Base-by-base conservation (phyloP, 2,888 invertebrate genomes). In the Standfussiana lucernea region DNA sequence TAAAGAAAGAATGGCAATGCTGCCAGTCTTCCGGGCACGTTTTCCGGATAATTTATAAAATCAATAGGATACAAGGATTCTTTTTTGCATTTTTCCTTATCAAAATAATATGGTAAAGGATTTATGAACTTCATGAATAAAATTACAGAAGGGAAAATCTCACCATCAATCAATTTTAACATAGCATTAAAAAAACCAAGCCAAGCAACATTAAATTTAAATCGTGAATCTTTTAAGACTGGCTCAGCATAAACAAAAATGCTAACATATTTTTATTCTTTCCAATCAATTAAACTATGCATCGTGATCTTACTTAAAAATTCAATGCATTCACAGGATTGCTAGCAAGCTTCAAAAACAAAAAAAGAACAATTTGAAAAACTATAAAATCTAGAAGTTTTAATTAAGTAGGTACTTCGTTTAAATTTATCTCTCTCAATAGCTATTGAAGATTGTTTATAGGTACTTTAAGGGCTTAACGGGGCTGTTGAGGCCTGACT, bases 371-470 rank as follows among this genome's bases (percentile, higher is more conserved):
- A 35, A 40, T 53, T 56, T 35, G n/a, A 24, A 37, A 66, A 62
- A 18, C 62, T 50, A 37, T 71, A 64, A 71, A 59, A 74, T 15
- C 40, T 24, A 40, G 35, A 65, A 61, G 37, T 61, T 73, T 81
- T 75, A 83, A 86, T 86, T 64, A 81, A 79, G n/a, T 59, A 28
- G 50, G 47, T 72, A 62, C 65, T 81, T 75, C 67, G 77, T 86
- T 84, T 59, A 74, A 81, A 81, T 86, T 69, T 72, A 80, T 76
- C 24, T 42, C 62, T 24, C n/a, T 28, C 47, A 45, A 78, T 78
- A 78, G 72, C 73, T 62, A 72, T 77, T 82, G 24, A 40, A 72
- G n/a, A 69, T 84, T 87, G 83, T 90, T 89, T 88, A 90, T 89
- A 71, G 86, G 82, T 76, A 79, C 77, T 85, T 84, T 74, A 78